A percentile compares a stretch with the other conserved stretches of the same genome.
Evolutionary conservation across 2,797 vertebrate species (phyloP).

Genomic region (Chelon auratus): DNA sequence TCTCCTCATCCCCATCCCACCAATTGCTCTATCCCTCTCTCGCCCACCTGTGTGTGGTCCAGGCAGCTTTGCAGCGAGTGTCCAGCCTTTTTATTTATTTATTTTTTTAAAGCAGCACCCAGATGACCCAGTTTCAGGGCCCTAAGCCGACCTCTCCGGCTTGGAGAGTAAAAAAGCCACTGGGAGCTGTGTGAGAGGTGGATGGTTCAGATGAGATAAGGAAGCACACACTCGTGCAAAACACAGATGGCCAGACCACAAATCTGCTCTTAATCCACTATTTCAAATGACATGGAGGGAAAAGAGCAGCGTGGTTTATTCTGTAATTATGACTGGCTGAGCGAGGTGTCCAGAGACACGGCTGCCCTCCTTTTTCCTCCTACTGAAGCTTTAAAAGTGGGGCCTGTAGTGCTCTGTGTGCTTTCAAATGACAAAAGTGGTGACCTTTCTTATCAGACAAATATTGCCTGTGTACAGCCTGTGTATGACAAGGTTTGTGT

Average conservation of each 20-base stretch:
- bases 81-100: constrained; percentile 28
- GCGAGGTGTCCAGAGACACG: constrained; percentile 56
- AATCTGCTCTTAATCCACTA: constrained; percentile 75
- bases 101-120: constrained; percentile 64
- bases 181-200: constrained; percentile 76
- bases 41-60: constrained; percentile 60
- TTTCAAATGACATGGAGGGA: constrained; percentile 71
- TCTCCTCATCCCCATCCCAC: constrained; percentile 40
- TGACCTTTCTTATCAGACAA: constrained; percentile 76
- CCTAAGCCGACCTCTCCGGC: constrained; percentile 70
- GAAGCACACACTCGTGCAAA: constrained; percentile 48
- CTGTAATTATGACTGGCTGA: constrained; percentile 71
- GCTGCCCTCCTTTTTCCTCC: constrained; percentile 64
- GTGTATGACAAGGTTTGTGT: constrained; percentile 36
- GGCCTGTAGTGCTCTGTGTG: constrained; percentile 47
- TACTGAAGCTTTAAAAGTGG: constrained; percentile 59
- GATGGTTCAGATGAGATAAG: constrained; percentile 81
- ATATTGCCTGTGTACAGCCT: constrained; percentile 51
- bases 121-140: constrained; percentile 79
- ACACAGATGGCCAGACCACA: constrained; percentile 69
- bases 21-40: constrained; percentile 57
- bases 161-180: constrained; percentile 63
- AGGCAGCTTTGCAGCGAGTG: constrained; percentile 60
- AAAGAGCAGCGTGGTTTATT: constrained; percentile 71
- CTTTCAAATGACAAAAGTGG: constrained; percentile 71